Percentiles rank a stretch among this genome's conserved stretches.
Evolutionary conservation across 2,888 invertebrate species (phyloP).

Genomic region (Glaucopsyche alexis): DNA sequence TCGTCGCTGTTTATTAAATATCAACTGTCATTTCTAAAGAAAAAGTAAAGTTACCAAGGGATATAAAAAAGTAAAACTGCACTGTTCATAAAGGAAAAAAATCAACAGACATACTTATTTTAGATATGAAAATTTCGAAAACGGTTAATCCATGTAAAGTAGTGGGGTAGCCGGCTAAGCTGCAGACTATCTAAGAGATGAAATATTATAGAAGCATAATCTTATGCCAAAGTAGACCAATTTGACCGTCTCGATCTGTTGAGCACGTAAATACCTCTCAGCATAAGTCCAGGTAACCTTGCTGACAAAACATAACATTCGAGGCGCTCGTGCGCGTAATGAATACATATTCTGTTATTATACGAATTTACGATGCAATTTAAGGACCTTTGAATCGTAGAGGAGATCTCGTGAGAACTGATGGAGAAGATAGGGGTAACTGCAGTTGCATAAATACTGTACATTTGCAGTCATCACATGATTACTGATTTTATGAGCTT

Average conservation of each 20-base stretch:
- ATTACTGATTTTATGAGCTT: background rate
- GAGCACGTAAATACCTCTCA: slow-evolving; percentile 2
- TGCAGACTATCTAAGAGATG: background rate
- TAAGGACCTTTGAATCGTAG: slow-evolving; percentile 8
- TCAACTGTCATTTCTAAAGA: no score
- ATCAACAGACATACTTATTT: no score
- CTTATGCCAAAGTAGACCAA: slow-evolving; percentile 10
- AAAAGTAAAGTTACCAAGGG: no score
- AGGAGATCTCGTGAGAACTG: slow-evolving; percentile 18
- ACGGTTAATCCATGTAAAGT: no score
- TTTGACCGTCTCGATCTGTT: slow-evolving; percentile 13
- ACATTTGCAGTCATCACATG: background rate
- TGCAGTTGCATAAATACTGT: background rate
- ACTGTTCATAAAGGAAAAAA: no score
- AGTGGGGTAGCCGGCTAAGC: no score
- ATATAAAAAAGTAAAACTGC: no score
- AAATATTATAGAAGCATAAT: background rate
- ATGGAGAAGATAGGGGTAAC: slow-evolving; percentile 3
- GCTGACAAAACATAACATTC: slow-evolving; percentile 24
- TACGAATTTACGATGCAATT: slow-evolving; percentile 29
- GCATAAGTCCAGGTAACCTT: slow-evolving; percentile 18
- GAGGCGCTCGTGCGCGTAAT: slow-evolving; percentile 41
- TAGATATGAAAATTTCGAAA: no score
- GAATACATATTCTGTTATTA: slow-evolving; percentile 41
- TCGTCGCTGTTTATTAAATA: no score